phyloP scores from a whole-genome alignment of 2,888 invertebrate genomes.

The Spilosoma lubricipeda region DNA sequence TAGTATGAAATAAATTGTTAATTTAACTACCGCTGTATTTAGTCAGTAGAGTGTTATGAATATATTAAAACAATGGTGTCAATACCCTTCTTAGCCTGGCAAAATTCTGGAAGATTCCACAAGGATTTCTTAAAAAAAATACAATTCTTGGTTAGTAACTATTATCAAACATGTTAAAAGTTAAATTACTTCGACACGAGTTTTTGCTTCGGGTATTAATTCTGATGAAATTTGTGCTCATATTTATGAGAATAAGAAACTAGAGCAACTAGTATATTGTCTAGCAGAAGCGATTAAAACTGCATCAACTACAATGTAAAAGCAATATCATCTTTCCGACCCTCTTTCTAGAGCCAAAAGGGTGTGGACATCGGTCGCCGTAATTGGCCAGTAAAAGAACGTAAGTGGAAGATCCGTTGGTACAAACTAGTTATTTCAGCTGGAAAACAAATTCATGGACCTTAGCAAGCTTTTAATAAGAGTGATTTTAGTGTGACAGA shows the following conservation, averaged over 20 bases:
- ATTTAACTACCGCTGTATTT: not conserved
- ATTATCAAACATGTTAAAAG: not conserved
- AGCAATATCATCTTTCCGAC: slow-evolving; percentile 24
- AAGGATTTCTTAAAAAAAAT: not conserved
- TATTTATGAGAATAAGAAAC: not conserved
- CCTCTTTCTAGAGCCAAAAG: slow-evolving; percentile 40
- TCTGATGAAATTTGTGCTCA: not conserved
- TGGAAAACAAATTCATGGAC: slow-evolving; percentile 6
- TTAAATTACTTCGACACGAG: no score
- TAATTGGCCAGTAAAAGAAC: slow-evolving; percentile 59
- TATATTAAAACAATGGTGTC: not conserved
- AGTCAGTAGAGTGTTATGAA: slow-evolving; percentile 6
- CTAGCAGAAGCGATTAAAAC: slow-evolving; percentile 5
- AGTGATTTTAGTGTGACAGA: slow-evolving; percentile 21
- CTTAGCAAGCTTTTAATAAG: slow-evolving; percentile 8
- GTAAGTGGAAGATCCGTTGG: slow-evolving; percentile 47
- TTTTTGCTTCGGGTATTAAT: no score
- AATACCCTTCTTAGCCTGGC: accelerated
- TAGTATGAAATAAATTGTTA: no score
- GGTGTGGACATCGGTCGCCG: slow-evolving; percentile 49
- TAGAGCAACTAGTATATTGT: not conserved
- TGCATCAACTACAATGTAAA: slow-evolving; percentile 20
- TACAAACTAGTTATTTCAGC: slow-evolving; percentile 22
- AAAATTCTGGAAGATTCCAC: not conserved
- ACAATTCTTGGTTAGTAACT: not conserved